A percentile compares a stretch with the other conserved stretches of the same genome.
phyloP scores from a whole-genome alignment of 2,113 vertebrate genomes.

The Falco punctatus region DNA sequence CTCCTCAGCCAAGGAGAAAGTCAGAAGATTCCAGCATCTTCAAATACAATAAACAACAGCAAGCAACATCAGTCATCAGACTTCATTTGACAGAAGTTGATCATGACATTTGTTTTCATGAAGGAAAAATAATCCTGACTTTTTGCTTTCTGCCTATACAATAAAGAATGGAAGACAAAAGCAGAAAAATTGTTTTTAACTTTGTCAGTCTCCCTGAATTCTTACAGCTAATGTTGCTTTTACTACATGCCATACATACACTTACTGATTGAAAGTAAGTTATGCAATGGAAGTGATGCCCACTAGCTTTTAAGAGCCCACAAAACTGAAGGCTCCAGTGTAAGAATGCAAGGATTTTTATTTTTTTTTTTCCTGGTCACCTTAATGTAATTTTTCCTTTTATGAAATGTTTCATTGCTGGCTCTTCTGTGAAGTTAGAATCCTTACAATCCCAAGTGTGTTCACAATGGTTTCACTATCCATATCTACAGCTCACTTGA shows the following conservation, averaged over 20 bases:
- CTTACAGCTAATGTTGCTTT: neutral
- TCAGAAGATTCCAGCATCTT: neutral
- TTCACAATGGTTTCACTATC: neutral
- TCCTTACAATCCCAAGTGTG: neutral
- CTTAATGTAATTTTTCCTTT: neutral
- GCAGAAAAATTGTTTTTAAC: neutral
- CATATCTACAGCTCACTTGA: neutral
- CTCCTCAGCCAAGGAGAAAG: neutral
- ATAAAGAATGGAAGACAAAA: neutral
- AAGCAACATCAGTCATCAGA: neutral
- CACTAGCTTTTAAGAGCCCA: neutral
- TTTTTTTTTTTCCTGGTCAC: neutral
- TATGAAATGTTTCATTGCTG: neutral
- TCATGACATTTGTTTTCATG: neutral
- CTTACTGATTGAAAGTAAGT: neutral
- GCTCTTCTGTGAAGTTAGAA: neutral
- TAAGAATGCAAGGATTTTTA: neutral
- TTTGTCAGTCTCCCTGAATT: neutral
- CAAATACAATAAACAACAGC: neutral
- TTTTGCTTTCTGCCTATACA: neutral
- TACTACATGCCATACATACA: neutral
- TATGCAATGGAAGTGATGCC: rapidly evolving
- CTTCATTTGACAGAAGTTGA: neutral
- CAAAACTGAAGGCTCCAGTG: neutral
- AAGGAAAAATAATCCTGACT: neutral